These are phyloP conservation scores for Carcharodon carcharias DNA, from an alignment of 2,797 vertebrate species.

Conservation along the genomic window DNA sequence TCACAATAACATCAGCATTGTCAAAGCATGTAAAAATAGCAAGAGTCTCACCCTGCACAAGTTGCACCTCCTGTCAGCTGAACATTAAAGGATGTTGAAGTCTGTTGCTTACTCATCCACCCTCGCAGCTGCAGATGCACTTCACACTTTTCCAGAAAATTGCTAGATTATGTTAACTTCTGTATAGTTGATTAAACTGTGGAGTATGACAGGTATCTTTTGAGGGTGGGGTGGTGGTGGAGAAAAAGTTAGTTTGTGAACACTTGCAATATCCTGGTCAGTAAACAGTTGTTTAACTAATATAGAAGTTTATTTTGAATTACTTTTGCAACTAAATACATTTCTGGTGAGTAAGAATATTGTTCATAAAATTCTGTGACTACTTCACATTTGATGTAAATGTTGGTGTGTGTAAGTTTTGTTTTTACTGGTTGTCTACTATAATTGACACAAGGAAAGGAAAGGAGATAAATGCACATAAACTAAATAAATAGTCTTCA, in stretches of 20 bases:
- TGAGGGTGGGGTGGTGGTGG: neutral
- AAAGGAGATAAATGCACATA: neutral
- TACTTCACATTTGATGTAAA: neutral
- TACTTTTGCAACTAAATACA: neutral
- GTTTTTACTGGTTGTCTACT: neutral
- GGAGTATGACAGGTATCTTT: neutral
- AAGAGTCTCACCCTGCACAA: neutral
- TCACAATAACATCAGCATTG: neutral
- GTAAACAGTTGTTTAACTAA: neutral
- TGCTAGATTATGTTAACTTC: neutral
- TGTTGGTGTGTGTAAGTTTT: neutral
- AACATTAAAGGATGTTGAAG: neutral
- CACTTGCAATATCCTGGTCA: neutral
- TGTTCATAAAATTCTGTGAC: neutral
- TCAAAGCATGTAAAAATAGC: neutral
- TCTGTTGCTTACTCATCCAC: neutral
- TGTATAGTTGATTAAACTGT: neutral
- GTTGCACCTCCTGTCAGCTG: constrained; percentile 1
- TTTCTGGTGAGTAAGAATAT: neutral
- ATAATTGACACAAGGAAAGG: neutral
- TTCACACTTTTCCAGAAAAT: neutral
- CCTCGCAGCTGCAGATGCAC: neutral
- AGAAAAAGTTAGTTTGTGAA: neutral
- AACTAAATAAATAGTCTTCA: neutral
- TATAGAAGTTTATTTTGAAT: neutral